Evolutionary conservation across 2,888 invertebrate species (phyloP), one percentile per base, ranked within the genome.

Genomic region (Hipparchia semele): DNA sequence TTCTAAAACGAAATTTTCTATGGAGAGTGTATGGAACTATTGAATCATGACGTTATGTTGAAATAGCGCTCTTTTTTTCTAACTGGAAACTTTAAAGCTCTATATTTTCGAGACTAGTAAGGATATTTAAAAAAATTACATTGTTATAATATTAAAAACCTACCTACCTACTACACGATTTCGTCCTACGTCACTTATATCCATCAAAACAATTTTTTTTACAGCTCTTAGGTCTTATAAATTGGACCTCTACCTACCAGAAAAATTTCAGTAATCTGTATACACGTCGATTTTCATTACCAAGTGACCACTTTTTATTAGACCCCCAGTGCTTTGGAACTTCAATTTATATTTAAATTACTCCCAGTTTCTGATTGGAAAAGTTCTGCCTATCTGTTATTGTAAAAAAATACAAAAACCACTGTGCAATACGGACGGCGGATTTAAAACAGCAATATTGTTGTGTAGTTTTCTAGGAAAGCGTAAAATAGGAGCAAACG

Each of bases 261-360:
- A 64, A 67, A 72, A 45, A 65, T 81, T 84, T 82, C 79, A 82
- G 80, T 87, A 87, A 88, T 88, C 84, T 84, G 82, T 85, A 83
- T 86, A 85, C 83, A 85, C 82, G 90, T 90, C 90, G 81, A 89
- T 90, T 89, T 88, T 88, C 89, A 89, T 90, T 90, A 87, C 79
- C 70, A 79, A 82, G 82, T 85, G 84, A 84, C 85, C 86, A 84
- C 86, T 85, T 87, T 90, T 86, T 86, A 86, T 85, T 76, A 75
- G 80, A 76, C 80, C 78, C 80, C 78, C 76, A 80, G 79, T 79
- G 80, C 77, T 81, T 82, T 79, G 79, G 78, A 82, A 82, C 79
- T 82, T 81, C 82, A 80, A 86, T 87, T 87, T 86, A 83, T 83
- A 84, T 87, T 87, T 83, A 85, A 86, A 84, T 84, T 80, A 78